These are phyloP conservation scores for Potamarius usumacintae DNA, from an alignment of 2,113 vertebrate genomes.

Conservation along the genomic window DNA sequence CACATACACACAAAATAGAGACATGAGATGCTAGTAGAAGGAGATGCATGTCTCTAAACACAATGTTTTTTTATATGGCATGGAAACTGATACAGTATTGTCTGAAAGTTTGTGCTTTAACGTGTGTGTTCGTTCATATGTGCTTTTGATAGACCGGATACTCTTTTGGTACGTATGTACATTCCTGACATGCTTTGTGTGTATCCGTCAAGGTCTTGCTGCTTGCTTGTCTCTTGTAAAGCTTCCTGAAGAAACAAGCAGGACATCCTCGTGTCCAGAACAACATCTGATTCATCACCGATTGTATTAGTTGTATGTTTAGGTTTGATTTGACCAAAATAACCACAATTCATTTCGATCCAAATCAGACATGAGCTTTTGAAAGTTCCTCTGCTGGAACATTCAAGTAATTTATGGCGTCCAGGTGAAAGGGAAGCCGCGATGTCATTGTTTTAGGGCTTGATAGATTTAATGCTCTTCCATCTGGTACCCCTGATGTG, in stretches of 20 bases:
- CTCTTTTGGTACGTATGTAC: slow-evolving; percentile 66
- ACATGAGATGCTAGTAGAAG: neutral
- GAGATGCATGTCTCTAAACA: neutral
- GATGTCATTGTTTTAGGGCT: slow-evolving; percentile 16
- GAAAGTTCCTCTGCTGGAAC: neutral
- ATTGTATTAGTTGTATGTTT: slow-evolving; percentile 53
- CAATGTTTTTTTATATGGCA: neutral
- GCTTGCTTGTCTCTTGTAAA: slow-evolving; percentile 50
- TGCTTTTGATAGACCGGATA: slow-evolving; percentile 59
- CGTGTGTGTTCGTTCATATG: neutral
- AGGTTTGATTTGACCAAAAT: slow-evolving; percentile 21
- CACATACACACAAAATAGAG: neutral
- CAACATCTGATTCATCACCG: slow-evolving; percentile 52
- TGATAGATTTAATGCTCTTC: slow-evolving; percentile 43
- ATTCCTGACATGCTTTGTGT: slow-evolving; percentile 68
- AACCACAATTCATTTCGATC: neutral
- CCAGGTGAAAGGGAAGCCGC: slow-evolving; percentile 44
- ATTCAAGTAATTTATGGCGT: slow-evolving; percentile 17
- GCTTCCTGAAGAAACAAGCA: slow-evolving; percentile 63
- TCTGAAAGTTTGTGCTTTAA: neutral
- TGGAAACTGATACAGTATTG: neutral
- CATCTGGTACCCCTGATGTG: slow-evolving; percentile 57
- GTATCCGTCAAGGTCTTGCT: slow-evolving; percentile 57
- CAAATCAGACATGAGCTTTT: neutral
- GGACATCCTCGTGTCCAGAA: slow-evolving; percentile 62